These are phyloP conservation scores for Ictalurus furcatus DNA, from an alignment of 2,113 vertebrate genomes.

Conservation along the genomic window DNA sequence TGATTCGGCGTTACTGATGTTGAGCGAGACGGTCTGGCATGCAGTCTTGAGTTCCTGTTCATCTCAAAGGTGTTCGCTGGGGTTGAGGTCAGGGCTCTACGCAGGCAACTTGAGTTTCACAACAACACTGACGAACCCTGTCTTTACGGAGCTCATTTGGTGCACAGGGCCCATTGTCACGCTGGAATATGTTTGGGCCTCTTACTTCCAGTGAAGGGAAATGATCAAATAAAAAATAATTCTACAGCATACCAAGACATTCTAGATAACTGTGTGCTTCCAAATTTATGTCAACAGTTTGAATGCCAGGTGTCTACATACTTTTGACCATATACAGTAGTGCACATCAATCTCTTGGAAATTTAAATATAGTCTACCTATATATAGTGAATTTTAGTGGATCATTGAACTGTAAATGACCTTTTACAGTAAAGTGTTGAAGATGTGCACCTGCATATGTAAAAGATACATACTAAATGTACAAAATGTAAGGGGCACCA, in stretches of 20 bases:
- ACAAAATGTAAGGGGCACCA: no score
- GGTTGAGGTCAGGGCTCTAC: background rate
- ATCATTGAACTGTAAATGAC: background rate
- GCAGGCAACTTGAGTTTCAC: background rate
- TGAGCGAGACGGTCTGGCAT: background rate
- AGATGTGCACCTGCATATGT: background rate
- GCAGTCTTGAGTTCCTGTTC: background rate
- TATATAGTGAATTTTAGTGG: no score
- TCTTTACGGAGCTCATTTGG: background rate
- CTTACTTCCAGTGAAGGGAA: background rate
- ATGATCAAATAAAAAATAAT: no score
- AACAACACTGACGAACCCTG: background rate
- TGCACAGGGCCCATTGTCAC: background rate
- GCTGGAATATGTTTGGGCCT: background rate
- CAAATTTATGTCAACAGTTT: background rate
- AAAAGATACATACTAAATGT: no score
- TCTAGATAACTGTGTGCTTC: background rate
- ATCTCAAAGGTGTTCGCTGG: background rate
- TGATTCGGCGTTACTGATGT: background rate
- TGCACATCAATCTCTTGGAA: background rate
- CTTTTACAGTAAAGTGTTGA: background rate
- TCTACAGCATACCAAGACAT: background rate
- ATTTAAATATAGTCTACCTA: background rate
- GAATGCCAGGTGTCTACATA: background rate
- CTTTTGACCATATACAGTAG: background rate